Evolutionary conservation across 2,797 vertebrate genomes (phyloP), one percentile per base, ranked within the genome.

Genomic region (Periparus ater): DNA sequence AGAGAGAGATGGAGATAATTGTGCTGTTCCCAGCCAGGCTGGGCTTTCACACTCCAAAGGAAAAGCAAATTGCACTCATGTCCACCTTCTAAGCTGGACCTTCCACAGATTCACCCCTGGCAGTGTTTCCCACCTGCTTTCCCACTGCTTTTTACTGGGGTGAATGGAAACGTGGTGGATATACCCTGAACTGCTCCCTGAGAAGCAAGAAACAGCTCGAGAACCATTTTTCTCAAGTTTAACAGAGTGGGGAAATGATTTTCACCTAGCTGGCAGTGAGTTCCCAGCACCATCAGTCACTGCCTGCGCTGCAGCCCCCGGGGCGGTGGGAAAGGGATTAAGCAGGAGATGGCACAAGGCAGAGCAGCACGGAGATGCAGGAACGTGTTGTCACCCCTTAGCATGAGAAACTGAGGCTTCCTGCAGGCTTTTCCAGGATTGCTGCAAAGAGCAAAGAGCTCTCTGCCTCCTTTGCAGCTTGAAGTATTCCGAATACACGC

Each of bases 211-310:
- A 83, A 0, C 79, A 66, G 58, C 66, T 48, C 18, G 44, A 78
- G 74, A 82, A 51, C 32, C 40, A 82, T 94, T 95, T 95, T 88
- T 93, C 84, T 92, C 58, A 7, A 34, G 79, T 90, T 93, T 88
- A 93, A 81, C 73, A 32, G 85, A 88, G 88, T 72, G 54, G n/a
- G 62, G 55, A 91, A 81, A 75, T 60, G 18, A 86, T 81, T 96
- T 93, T 91, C 83, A 84, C 73, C 91, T 40, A 17, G 32, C 63
- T 74, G 48, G 10, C 57, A 53, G 68, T 12, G 84, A 73, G 78
- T 57, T 85, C 88, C 60, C 15, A 8, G 7, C 63, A 12, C 40
- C 54, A 91, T 85, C 90, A 45, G 85, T 93, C 85, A 75, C 23
- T 70, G 86, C 60, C 54, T 53, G 40, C 2, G 32, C 50, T 38